Conservation (phyloP, 2,797 vertebrate species). For the Etheostoma perlongum region DNA sequence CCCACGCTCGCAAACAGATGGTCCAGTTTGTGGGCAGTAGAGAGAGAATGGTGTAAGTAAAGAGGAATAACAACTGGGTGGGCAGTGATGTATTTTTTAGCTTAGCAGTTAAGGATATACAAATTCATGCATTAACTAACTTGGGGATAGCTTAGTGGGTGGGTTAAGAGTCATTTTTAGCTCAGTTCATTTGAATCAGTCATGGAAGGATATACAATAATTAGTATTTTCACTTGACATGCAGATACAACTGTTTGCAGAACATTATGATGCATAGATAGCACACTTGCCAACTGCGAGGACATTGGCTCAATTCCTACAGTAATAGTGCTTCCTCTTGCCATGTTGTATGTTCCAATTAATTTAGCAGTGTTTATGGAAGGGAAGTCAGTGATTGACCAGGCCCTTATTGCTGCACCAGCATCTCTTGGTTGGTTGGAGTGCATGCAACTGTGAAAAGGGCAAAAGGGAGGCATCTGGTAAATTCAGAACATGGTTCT, state of each 20-base stretch:
- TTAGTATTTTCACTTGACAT: slow-evolving; percentile 6
- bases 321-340: background rate
- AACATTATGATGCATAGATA: background rate
- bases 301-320: background rate
- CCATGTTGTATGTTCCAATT: background rate
- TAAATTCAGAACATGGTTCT: background rate
- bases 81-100: slow-evolving; percentile 27
- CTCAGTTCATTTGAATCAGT: slow-evolving; percentile 30
- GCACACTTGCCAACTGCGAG: background rate
- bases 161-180: slow-evolving; percentile 12
- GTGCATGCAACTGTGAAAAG: background rate
- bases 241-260: slow-evolving; percentile 3
- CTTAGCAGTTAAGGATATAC: slow-evolving; percentile 44
- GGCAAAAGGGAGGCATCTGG: background rate
- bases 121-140: slow-evolving; percentile 34
- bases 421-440: background rate
- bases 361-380: background rate
- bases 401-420: background rate
- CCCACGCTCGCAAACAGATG: slow-evolving; percentile 79
- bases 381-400: slow-evolving; percentile 1
- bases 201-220: background rate
- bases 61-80: slow-evolving; percentile 6
- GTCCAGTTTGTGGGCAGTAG: slow-evolving; percentile 77
- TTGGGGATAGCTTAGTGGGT: slow-evolving; percentile 3
- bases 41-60: slow-evolving; percentile 74